phyloP scores from a whole-genome alignment of 2,797 vertebrate species.

The Notolepis coatsorum region DNA sequence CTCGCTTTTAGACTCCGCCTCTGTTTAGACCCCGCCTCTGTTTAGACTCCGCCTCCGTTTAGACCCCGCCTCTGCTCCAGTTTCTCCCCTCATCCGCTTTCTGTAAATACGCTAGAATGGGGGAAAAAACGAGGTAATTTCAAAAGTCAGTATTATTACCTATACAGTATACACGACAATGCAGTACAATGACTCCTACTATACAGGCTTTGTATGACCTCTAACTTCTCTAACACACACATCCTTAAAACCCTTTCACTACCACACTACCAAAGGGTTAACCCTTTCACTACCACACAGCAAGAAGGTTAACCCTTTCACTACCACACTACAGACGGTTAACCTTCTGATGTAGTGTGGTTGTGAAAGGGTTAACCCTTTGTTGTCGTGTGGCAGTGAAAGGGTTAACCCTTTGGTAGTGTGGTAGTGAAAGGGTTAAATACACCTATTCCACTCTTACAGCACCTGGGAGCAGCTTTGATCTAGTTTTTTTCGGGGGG shows the following conservation, averaged over 20 bases:
- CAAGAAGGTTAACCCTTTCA: too few relatives aligned
- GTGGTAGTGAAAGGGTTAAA: too few relatives aligned
- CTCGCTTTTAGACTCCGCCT: constrained; percentile 37
- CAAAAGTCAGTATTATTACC: constrained; percentile 34
- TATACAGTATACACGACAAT: constrained; percentile 47
- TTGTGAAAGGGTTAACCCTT: too few relatives aligned
- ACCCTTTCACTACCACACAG: too few relatives aligned
- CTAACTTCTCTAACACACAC: constrained; percentile 38
- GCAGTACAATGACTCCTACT: constrained; percentile 41
- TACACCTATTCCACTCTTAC: constrained; percentile 18
- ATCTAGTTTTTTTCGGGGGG: constrained; percentile 46
- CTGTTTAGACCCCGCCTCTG: too few relatives aligned
- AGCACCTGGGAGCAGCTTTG: constrained; percentile 68
- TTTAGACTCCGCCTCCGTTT: too few relatives aligned
- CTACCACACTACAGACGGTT: too few relatives aligned
- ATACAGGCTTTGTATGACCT: constrained; percentile 30
- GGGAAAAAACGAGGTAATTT: constrained; percentile 46
- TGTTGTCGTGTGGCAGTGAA: too few relatives aligned
- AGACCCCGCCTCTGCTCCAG: constrained; percentile 6
- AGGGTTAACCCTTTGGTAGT: too few relatives aligned
- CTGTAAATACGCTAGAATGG: constrained; percentile 71
- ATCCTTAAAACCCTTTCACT: neutral
- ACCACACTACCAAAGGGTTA: too few relatives aligned
- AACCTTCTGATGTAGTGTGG: too few relatives aligned
- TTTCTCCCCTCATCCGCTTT: constrained; percentile 31